phyloP scores from a whole-genome alignment of 1,140 invertebrate genomes.

The Halesus radiatus region DNA sequence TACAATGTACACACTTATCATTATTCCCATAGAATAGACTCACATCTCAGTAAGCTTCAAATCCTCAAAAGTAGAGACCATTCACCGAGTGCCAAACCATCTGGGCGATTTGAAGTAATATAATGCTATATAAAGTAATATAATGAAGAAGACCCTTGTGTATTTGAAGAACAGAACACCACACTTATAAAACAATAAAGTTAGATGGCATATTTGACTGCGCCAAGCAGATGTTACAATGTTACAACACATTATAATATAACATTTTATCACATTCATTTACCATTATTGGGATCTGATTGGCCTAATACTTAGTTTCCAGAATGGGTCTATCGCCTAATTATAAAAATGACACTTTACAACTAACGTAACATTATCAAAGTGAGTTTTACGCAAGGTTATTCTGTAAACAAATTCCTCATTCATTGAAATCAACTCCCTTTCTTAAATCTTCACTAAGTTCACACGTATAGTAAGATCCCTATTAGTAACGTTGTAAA shows the following conservation, averaged over 20 bases:
- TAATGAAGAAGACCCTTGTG: neutral
- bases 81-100: too few species aligned
- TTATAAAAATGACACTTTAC: constrained; percentile 1
- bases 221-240: constrained; percentile 20
- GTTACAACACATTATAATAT: constrained; percentile 4
- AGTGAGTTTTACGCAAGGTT: too few species aligned
- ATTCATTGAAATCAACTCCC: too few species aligned
- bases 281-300: constrained; percentile 30
- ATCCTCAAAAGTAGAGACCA: neutral
- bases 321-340: neutral
- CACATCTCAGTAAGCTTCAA: neutral
- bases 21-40: neutral
- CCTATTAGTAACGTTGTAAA: too few species aligned
- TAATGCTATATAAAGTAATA: neutral
- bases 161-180: neutral
- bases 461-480: too few species aligned
- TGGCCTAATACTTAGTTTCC: constrained; percentile 29
- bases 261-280: constrained; percentile 42
- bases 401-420: too few species aligned
- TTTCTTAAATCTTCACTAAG: too few species aligned
- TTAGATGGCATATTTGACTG: constrained; percentile 44
- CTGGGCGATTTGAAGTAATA: neutral
- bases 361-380: too few species aligned
- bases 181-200: constrained; percentile 11
- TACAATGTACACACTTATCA: neutral